Evolutionary conservation across 37 sponge, comb jelly and placozoan species (phyloP).

Genomic region (Corticium candelabrum): DNA sequence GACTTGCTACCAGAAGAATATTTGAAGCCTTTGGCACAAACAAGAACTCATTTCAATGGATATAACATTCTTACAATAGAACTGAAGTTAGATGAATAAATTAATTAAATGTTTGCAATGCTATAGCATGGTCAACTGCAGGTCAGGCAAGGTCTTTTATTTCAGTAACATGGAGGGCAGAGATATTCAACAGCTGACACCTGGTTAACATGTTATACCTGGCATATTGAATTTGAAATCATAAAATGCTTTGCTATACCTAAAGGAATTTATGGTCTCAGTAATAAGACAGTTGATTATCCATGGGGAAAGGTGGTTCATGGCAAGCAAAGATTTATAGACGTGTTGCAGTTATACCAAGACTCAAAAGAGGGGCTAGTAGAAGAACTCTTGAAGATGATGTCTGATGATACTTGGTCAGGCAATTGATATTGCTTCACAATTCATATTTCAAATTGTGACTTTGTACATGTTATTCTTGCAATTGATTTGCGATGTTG

Average conservation of each 20-base stretch:
- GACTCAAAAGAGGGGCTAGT: not conserved
- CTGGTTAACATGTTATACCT: not conserved
- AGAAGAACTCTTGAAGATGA: not conserved
- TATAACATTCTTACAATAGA: not conserved
- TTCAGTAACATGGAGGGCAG: not conserved
- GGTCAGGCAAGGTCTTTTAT: no score
- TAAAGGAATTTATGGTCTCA: not conserved
- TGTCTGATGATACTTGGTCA: not conserved
- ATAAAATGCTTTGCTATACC: not conserved
- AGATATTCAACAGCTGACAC: not conserved
- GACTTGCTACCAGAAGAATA: not conserved
- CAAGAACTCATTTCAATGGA: not conserved
- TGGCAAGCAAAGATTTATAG: not conserved
- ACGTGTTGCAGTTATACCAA: not conserved
- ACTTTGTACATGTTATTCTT: no score
- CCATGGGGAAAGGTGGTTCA: not conserved
- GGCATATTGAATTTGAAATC: not conserved
- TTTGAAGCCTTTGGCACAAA: not conserved
- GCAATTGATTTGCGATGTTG: no score
- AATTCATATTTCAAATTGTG: no score
- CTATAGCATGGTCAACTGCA: no score
- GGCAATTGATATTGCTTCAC: no score
- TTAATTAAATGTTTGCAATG: not conserved
- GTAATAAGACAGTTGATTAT: not conserved
- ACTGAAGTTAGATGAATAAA: not conserved